A percentile compares a stretch with the other conserved stretches of the same genome.
Evolutionary conservation across 2,113 vertebrate species (phyloP).

Genomic region (Tursiops truncatus): DNA sequence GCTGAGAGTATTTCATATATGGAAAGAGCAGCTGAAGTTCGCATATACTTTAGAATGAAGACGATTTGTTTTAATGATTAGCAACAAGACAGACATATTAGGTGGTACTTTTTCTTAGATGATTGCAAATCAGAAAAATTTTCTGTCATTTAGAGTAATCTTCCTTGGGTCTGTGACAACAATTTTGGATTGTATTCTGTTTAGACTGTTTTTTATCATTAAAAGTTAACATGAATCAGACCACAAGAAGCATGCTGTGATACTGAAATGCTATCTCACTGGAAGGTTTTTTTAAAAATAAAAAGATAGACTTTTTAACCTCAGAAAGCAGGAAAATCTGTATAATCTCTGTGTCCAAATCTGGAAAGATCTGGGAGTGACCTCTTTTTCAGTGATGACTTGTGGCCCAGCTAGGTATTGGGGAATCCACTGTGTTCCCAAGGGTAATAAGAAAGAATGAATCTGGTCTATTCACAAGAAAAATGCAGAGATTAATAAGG

Average conservation of each 20-base stretch:
- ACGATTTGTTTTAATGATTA: background rate
- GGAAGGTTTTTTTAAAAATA: background rate
- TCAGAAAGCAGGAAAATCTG: background rate
- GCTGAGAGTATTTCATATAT: constrained; percentile 12
- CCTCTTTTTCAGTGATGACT: background rate
- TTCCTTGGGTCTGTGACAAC: background rate
- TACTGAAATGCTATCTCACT: background rate
- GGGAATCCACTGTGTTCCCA: background rate
- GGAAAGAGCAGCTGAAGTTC: constrained; percentile 2
- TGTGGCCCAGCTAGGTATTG: background rate
- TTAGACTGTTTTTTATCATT: background rate
- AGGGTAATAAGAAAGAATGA: background rate
- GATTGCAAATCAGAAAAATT: background rate
- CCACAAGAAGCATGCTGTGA: background rate
- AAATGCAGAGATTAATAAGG: background rate
- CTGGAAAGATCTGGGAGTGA: background rate
- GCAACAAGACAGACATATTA: background rate
- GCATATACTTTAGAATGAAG: background rate
- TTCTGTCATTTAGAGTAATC: background rate
- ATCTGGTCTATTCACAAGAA: background rate
- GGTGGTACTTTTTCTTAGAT: background rate
- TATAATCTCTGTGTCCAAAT: background rate
- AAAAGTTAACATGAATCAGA: background rate
- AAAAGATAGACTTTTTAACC: background rate
- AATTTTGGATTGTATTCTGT: background rate